These are phyloP conservation scores for Chloroceryle aenea DNA, from an alignment of 2,113 vertebrate genomes.

Conservation along the genomic window DNA sequence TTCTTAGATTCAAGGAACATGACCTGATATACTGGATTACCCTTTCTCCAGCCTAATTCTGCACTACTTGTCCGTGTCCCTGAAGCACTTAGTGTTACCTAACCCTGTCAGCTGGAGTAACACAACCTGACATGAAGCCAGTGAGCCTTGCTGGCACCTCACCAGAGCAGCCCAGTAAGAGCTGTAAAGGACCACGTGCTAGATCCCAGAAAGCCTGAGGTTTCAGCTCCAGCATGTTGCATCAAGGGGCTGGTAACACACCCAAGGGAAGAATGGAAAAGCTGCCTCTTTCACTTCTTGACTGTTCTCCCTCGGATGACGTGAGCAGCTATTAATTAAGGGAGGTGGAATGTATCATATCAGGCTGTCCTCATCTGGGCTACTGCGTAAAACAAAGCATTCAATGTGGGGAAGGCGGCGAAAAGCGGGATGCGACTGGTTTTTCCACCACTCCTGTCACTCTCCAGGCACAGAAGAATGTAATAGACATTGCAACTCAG, in stretches of 20 bases:
- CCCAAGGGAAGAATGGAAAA: not conserved
- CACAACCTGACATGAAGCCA: not conserved
- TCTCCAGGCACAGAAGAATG: not conserved
- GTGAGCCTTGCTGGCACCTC: not conserved
- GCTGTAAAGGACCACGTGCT: not conserved
- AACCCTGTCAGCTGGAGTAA: not conserved
- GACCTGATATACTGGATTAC: not conserved
- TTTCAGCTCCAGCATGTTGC: not conserved
- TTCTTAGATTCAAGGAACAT: not conserved
- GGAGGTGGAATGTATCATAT: not conserved
- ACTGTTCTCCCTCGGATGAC: not conserved
- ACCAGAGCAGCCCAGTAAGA: not conserved
- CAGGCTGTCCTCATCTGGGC: not conserved
- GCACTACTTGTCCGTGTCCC: not conserved
- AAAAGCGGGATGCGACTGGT: not conserved
- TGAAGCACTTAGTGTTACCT: not conserved
- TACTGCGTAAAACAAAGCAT: not conserved
- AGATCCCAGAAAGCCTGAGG: not conserved
- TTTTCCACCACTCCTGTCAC: not conserved
- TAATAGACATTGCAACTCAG: not conserved
- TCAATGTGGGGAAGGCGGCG: not conserved
- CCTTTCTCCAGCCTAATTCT: not conserved
- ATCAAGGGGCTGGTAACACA: not conserved
- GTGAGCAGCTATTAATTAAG: not conserved
- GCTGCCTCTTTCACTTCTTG: not conserved